These are phyloP conservation scores for Steatocranus sp. DNA, from an alignment of 2,797 vertebrate species.

Conservation along the genomic window DNA sequence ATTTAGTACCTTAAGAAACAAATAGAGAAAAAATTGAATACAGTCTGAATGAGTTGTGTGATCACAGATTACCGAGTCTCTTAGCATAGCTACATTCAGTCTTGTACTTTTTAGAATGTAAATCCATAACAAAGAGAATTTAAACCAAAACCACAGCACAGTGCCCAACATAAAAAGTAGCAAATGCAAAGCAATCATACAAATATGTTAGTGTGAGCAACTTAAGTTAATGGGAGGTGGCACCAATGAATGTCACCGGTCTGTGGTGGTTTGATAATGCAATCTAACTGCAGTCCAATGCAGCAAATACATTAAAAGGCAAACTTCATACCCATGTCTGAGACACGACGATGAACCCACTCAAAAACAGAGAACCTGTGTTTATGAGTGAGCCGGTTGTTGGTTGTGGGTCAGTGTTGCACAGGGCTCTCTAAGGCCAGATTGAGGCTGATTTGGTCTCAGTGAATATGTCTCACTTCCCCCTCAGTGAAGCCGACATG, in stretches of 20 bases:
- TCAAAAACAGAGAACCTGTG: conserved; percentile 4
- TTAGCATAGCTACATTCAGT: neutral
- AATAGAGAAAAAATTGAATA: neutral
- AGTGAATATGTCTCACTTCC: conserved; percentile 71
- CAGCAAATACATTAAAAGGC: neutral
- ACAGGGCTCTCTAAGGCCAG: conserved; percentile 53
- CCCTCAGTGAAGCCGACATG: conserved; percentile 68
- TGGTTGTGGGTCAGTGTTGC: conserved; percentile 43
- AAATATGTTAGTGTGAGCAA: neutral
- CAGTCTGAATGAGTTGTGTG: neutral
- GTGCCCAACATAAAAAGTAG: neutral
- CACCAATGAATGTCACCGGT: neutral
- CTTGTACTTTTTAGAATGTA: neutral
- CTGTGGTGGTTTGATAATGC: neutral
- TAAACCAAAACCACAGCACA: neutral
- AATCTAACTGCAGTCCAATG: neutral
- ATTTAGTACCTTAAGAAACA: neutral
- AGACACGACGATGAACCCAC: neutral
- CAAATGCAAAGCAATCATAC: neutral
- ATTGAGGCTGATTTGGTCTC: conserved; percentile 68
- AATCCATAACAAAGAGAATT: neutral
- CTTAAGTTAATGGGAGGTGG: neutral
- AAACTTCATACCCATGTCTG: neutral
- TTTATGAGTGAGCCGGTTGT: conserved; percentile 32
- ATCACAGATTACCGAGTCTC: neutral